Conservation (phyloP, 2,888 invertebrate genomes). For the Merodon equestris region DNA sequence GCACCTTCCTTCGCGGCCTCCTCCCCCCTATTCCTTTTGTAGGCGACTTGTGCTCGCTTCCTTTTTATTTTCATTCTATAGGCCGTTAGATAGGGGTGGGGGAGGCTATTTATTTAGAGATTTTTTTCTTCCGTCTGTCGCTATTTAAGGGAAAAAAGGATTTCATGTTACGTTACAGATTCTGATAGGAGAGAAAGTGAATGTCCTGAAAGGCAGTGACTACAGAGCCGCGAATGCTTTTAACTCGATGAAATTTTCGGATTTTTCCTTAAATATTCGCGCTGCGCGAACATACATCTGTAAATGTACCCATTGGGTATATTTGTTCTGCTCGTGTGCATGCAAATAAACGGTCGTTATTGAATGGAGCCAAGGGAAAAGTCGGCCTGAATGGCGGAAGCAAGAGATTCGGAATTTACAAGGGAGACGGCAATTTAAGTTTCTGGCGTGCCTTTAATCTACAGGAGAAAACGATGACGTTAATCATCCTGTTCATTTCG, state of each 20-base stretch:
- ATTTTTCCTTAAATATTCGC: constrained; percentile 10
- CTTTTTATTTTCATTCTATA: constrained; percentile 16
- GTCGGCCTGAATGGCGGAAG: too few relatives aligned
- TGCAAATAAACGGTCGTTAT: constrained; percentile 56
- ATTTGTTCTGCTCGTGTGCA: constrained; percentile 48
- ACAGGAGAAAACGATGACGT: not conserved
- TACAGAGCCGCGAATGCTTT: constrained; percentile 42
- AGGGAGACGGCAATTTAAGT: constrained; percentile 28
- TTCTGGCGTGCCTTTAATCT: constrained; percentile 19
- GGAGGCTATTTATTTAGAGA: constrained; percentile 59
- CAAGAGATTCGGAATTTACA: not conserved
- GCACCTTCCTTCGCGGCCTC: constrained; percentile 26
- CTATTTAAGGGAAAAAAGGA: constrained; percentile 44
- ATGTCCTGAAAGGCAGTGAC: constrained; percentile 34
- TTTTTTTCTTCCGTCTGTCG: constrained; percentile 23
- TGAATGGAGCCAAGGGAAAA: constrained; percentile 7
- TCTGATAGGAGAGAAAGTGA: constrained; percentile 22
- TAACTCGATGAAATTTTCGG: constrained; percentile 45
- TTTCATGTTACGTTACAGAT: constrained; percentile 42
- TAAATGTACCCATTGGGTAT: constrained; percentile 22
- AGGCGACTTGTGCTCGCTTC: too few relatives aligned
- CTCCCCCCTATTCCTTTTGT: too few relatives aligned
- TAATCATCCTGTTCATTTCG: too few relatives aligned
- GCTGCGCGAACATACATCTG: not conserved
- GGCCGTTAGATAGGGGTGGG: constrained; percentile 44